Conservation (phyloP, 2,113 vertebrate genomes). For the Glareola pratincola region DNA sequence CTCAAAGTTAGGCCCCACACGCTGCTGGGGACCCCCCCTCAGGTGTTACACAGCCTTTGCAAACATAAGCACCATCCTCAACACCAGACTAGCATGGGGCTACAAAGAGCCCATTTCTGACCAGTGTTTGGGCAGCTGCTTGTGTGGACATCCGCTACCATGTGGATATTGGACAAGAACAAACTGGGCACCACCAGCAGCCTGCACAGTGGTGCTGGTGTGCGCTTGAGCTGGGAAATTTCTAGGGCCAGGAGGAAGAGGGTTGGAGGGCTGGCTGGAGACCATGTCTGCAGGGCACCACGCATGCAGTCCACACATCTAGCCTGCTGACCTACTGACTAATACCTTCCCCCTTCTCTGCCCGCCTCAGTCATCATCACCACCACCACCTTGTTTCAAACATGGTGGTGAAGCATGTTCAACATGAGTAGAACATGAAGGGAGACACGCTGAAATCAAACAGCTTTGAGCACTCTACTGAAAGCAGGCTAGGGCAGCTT, state of each 20-base stretch:
- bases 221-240: neutral
- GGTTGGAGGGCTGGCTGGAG: neutral
- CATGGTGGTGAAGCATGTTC: neutral
- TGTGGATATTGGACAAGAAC: neutral
- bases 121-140: neutral
- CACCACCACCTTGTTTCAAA: neutral
- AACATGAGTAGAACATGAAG: fast-evolving
- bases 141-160: fast-evolving
- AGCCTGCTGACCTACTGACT: neutral
- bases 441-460: neutral
- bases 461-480: fast-evolving
- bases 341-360: neutral
- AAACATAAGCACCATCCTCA: neutral
- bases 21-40: neutral
- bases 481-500: neutral
- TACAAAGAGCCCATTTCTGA: neutral
- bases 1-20: neutral
- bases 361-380: neutral
- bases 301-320: fast-evolving
- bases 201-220: neutral
- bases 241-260: neutral
- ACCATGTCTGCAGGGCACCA: neutral
- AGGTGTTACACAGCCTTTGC: neutral
- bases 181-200: neutral
- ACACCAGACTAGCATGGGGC: fast-evolving